Evolutionary conservation across 2,797 vertebrate species (phyloP).

Genomic region (Chelon labrosus): DNA sequence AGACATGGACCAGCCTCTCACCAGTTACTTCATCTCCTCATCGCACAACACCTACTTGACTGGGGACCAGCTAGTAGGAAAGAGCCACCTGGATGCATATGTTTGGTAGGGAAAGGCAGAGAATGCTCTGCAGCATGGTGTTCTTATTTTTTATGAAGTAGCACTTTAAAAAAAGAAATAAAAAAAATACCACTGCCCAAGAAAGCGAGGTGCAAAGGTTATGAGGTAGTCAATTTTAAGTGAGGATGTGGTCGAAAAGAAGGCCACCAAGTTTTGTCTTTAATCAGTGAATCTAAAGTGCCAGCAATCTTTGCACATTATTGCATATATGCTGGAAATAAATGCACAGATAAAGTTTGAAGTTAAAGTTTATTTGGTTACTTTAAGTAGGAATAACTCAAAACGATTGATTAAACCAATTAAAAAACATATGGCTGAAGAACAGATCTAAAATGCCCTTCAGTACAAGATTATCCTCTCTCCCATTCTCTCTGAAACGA

Average conservation of each 20-base stretch:
- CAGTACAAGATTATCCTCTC: slow-evolving; percentile 1
- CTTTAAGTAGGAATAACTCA: background rate
- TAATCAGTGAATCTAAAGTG: background rate
- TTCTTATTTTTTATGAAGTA: background rate
- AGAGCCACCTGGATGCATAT: slow-evolving; percentile 89
- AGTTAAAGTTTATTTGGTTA: background rate
- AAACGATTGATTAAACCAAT: slow-evolving; percentile 1
- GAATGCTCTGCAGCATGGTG: background rate
- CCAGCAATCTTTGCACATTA: background rate
- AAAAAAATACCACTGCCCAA: background rate
- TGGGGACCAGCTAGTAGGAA: slow-evolving; percentile 87
- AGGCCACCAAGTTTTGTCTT: background rate
- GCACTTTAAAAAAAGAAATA: slow-evolving; percentile 5
- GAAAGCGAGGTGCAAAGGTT: slow-evolving; percentile 2
- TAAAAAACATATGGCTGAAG: background rate
- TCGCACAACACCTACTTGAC: slow-evolving; percentile 94
- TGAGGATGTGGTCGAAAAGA: background rate
- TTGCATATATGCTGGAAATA: too few species aligned
- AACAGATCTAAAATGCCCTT: slow-evolving; percentile 16
- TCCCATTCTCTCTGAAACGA: slow-evolving; percentile 10
- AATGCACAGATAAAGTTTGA: too few species aligned
- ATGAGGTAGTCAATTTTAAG: background rate
- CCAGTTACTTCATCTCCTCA: slow-evolving; percentile 90
- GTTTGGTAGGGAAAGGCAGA: slow-evolving; percentile 77
- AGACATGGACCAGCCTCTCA: slow-evolving; percentile 88